phyloP scores from a whole-genome alignment of 2,888 invertebrate genomes.

The Abscondita cerata region DNA sequence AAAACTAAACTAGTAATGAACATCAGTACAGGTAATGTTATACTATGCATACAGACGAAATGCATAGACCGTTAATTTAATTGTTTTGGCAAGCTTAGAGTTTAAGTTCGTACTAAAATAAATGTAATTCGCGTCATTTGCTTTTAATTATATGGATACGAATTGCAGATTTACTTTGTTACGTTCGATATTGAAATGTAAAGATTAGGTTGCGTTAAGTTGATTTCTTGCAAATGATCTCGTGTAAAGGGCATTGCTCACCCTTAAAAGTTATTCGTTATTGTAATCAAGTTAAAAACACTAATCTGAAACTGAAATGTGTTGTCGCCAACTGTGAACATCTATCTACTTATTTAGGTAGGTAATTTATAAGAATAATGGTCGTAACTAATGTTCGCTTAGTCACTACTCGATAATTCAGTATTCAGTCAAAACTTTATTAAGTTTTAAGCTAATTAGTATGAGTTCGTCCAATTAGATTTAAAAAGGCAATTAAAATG shows the following conservation, averaged over 20 bases:
- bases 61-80: conserved; percentile 12
- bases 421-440: too few species aligned
- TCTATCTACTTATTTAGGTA: conserved; percentile 19
- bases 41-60: conserved; percentile 1
- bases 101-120: conserved; percentile 1
- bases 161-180: background rate
- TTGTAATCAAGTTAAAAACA: conserved; percentile 33
- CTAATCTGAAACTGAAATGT: conserved; percentile 30
- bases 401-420: conserved; percentile 17
- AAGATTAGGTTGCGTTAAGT: conserved; percentile 11
- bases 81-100: conserved; percentile 13
- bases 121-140: conserved; percentile 8
- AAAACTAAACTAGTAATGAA: background rate
- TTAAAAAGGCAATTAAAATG: too few species aligned
- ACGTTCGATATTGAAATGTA: conserved; percentile 2
- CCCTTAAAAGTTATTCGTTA: conserved; percentile 31
- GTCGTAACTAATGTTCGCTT: conserved; percentile 25
- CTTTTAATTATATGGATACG: conserved; percentile 2
- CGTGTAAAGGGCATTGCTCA: conserved; percentile 21
- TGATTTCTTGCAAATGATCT: conserved; percentile 16
- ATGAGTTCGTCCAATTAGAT: too few species aligned
- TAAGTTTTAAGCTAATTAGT: too few species aligned
- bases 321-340: conserved; percentile 32
- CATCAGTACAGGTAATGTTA: background rate
- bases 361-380: conserved; percentile 31